A percentile compares a stretch with the other conserved stretches of the same genome.
Conservation (phyloP, 64 coral and sea anemone genomes). For the Actinia tenebrosa region DNA sequence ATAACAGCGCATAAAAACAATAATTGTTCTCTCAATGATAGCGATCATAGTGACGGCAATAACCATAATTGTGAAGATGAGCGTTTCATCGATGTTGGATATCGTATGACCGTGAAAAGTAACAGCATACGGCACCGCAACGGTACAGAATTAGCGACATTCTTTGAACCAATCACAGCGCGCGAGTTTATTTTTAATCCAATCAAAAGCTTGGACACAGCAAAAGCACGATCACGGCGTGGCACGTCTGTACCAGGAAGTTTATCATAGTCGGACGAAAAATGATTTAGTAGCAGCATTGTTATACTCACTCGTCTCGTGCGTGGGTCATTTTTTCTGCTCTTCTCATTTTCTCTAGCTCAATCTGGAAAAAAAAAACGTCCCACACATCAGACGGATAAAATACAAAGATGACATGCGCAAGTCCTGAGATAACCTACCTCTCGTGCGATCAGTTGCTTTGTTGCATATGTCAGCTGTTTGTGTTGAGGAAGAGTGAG, state of each 20-base stretch:
- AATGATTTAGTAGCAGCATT: background rate
- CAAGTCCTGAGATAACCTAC: constrained; percentile 5
- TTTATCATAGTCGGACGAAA: background rate
- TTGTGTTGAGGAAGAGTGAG: constrained; percentile 89
- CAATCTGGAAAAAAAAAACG: constrained; percentile 36
- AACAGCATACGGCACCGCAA: background rate
- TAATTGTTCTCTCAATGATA: too few relatives aligned
- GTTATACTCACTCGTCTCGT: constrained; percentile 21
- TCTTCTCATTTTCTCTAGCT: constrained; percentile 77
- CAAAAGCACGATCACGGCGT: background rate
- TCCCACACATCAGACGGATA: background rate
- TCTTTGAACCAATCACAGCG: background rate
- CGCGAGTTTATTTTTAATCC: background rate
- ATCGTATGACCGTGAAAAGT: background rate
- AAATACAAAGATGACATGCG: background rate
- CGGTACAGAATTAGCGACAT: background rate
- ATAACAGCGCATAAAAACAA: too few relatives aligned
- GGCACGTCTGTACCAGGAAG: background rate
- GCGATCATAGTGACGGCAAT: too few relatives aligned
- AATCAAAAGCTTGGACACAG: background rate
- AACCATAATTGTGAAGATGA: too few relatives aligned
- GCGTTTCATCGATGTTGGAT: too few relatives aligned
- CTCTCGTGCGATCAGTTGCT: constrained; percentile 90
- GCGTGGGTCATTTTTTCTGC: constrained; percentile 10
- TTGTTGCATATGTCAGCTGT: constrained; percentile 88